Percentiles rank a stretch among this genome's conserved stretches.
Conservation (phyloP, 2,888 invertebrate species). For the Rugalucina vietnamica region DNA sequence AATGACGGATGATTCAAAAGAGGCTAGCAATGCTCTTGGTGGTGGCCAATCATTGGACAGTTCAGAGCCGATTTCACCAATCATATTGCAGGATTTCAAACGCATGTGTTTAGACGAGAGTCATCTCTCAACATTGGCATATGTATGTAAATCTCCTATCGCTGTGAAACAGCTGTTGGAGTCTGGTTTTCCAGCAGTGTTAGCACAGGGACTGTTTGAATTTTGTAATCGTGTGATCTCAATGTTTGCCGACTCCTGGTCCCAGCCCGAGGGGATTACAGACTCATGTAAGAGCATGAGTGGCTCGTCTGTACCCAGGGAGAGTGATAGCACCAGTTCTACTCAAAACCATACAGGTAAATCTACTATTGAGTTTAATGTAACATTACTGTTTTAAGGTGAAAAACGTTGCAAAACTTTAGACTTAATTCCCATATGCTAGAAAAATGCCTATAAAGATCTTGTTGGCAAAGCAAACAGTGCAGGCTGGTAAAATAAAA, state of each 20-base stretch:
- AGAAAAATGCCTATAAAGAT: no score
- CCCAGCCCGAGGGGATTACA: slow-evolving; percentile 68
- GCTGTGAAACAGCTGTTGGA: slow-evolving; percentile 91
- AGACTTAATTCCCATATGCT: no score
- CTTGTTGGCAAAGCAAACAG: no score
- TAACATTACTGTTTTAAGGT: no score
- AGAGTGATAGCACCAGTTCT: slow-evolving; percentile 23
- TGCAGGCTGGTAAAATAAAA: no score
- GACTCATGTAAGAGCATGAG: slow-evolving; percentile 72
- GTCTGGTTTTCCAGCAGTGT: slow-evolving; percentile 87
- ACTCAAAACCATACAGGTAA: slow-evolving; percentile 44
- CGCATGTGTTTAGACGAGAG: slow-evolving; percentile 78
- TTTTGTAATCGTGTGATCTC: slow-evolving; percentile 80
- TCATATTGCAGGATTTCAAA: slow-evolving; percentile 73
- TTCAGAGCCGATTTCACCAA: slow-evolving; percentile 38
- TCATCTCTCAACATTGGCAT: slow-evolving; percentile 90
- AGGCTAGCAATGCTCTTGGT: slow-evolving; percentile 76
- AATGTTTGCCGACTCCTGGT: slow-evolving; percentile 68
- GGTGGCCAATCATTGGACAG: slow-evolving; percentile 39
- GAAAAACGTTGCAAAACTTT: no score
- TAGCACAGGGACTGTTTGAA: slow-evolving; percentile 82
- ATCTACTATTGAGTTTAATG: no score
- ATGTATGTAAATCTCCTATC: slow-evolving; percentile 92
- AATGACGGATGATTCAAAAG: slow-evolving; percentile 85
- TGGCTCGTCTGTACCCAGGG: slow-evolving; percentile 48